Evolutionary conservation across 2,888 invertebrate species (phyloP).

Genomic region (Eupithecia insigniata): DNA sequence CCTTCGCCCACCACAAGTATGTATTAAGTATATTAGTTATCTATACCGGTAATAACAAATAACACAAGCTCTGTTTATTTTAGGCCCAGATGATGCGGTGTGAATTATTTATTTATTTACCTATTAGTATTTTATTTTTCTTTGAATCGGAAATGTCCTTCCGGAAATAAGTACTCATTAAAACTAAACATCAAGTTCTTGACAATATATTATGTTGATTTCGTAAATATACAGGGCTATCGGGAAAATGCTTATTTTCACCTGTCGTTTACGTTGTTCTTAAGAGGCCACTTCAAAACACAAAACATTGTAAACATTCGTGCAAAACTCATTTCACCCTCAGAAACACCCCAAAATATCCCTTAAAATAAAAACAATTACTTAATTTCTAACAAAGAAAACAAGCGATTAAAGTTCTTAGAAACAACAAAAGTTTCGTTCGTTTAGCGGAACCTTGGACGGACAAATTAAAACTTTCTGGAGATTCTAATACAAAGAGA

Average conservation of each 20-base stretch:
- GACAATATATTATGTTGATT: not conserved
- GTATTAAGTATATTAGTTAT: not conserved
- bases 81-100: not conserved
- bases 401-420: slow-evolving; percentile 25
- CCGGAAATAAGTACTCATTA: not conserved
- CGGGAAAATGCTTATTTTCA: not conserved
- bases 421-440: slow-evolving; percentile 20
- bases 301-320: not conserved
- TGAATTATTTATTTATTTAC: not conserved
- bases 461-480: slow-evolving; percentile 33
- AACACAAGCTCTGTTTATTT: too few species aligned
- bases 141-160: not conserved
- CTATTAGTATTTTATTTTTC: not conserved
- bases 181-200: not conserved
- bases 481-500: slow-evolving; percentile 16
- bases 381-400: slow-evolving; percentile 18
- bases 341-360: slow-evolving; percentile 15
- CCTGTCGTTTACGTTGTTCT: not conserved
- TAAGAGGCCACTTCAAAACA: not conserved
- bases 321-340: slow-evolving; percentile 7
- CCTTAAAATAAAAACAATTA: slow-evolving; percentile 23
- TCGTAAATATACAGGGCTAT: not conserved
- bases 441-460: slow-evolving; percentile 29
- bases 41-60: not conserved
- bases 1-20: too few species aligned